Evolutionary conservation across 2,113 vertebrate species (phyloP), one percentile per base, ranked within the genome.

Genomic region (Sinosuthora webbiana): DNA sequence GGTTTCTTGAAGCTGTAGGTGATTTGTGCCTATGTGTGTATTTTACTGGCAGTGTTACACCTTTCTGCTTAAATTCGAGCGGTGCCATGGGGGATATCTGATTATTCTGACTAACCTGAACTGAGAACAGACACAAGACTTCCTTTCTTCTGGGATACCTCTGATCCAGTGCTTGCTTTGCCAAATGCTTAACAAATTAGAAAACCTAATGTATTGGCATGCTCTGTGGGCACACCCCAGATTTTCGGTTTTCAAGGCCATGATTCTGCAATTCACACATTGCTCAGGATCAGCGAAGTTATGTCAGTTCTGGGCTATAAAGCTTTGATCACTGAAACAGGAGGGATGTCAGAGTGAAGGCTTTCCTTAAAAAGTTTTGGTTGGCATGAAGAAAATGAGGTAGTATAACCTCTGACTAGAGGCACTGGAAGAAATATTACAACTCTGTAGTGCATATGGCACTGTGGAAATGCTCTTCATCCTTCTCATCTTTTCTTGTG

Each of bases 401-500:
- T 60, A 77, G 55, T 33, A 27, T 91, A 93, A 77, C 25, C 67
- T 73, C 74, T 4, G 3, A 31, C 42, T 67, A 27, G 52, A 81
- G 71, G 30, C 1, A 2, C 1, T 90, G 64, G 71, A 91, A 90
- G 83, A 89, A 92, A 50, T 44, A 8, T 28, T 83, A n/a, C 28
- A 37, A 11, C 68, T 95, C 60, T 63, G 22, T 82, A 83, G 59
- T 33, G 31, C 65, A 47, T 31, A 33, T 20, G 44, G 64, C 2
- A 2, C 49, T 89, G 65, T 90, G 83, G 83, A 94, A 90, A 69
- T 75, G 69, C 23, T 75, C 68, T 87, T 93, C 57, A 90, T 95
- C 76, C 73, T 77, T 86, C 73, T 90, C 76, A 42, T 57, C 93
- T 95, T 94, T 90, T 93, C 76, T 93, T 96, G 93, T 95, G 94